A percentile compares a stretch with the other conserved stretches of the same genome.
Conservation (phyloP, 2,888 invertebrate species). For the Galeopsomyia nigrocyanea region DNA sequence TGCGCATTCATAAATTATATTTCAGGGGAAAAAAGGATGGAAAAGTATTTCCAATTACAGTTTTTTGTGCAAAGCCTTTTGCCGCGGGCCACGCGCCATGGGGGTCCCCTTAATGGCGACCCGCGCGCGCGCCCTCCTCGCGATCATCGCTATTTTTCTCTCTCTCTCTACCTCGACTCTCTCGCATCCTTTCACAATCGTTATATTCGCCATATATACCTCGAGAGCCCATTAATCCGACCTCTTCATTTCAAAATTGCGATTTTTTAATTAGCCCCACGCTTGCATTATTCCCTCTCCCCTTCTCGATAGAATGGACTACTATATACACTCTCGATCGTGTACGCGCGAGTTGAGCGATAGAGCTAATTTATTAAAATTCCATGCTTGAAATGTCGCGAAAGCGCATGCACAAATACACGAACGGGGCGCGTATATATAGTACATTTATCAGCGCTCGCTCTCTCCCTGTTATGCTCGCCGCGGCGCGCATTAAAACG, state of each 20-base stretch:
- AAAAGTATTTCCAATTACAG: slow-evolving; percentile 70
- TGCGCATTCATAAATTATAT: slow-evolving; percentile 66
- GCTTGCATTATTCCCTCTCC: neutral
- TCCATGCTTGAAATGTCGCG: too few relatives aligned
- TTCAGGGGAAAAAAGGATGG: slow-evolving; percentile 68
- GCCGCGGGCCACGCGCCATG: slow-evolving; percentile 68
- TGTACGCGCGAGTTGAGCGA: too few relatives aligned
- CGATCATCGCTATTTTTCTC: slow-evolving; percentile 8
- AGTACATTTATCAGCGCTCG: neutral
- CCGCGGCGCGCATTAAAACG: neutral
- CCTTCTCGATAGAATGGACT: too few relatives aligned
- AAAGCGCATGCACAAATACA: too few relatives aligned
- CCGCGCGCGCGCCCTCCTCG: slow-evolving; percentile 20
- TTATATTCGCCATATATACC: slow-evolving; percentile 30
- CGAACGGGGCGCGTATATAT: too few relatives aligned
- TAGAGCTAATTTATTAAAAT: too few relatives aligned
- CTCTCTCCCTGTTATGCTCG: neutral
- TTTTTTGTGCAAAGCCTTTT: slow-evolving; percentile 67
- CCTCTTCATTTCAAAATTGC: slow-evolving; percentile 45
- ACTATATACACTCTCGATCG: too few relatives aligned
- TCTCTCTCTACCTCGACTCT: neutral
- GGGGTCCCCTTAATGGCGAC: slow-evolving; percentile 69
- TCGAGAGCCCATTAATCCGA: slow-evolving; percentile 41
- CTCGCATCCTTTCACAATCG: slow-evolving; percentile 8
- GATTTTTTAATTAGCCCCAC: slow-evolving; percentile 40